Conservation (phyloP, 2,888 invertebrate species). For the Drosophila neoperkinsi region DNA sequence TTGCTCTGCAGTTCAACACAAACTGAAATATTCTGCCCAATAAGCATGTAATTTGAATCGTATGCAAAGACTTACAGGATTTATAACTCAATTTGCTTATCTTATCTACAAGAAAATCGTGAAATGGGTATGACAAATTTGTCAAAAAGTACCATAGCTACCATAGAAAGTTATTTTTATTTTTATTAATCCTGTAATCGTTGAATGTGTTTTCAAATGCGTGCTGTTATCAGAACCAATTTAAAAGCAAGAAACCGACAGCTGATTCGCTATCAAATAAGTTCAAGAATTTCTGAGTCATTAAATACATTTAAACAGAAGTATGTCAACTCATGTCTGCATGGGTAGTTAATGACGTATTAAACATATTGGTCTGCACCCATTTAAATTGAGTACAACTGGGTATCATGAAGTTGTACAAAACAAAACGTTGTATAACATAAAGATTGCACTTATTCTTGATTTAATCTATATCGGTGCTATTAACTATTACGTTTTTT, state of each 20-base stretch:
- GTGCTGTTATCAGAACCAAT: neutral
- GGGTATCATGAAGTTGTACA: neutral
- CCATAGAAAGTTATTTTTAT: neutral
- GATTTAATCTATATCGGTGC: neutral
- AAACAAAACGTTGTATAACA: neutral
- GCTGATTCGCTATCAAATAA: neutral
- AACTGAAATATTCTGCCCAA: neutral
- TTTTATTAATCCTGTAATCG: neutral
- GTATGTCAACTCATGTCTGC: neutral
- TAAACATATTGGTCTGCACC: neutral
- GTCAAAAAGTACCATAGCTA: too few relatives aligned
- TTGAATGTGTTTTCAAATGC: neutral
- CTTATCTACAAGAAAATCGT: too few relatives aligned
- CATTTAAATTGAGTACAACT: neutral
- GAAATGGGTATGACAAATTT: too few relatives aligned
- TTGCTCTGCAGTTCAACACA: neutral
- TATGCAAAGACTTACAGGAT: neutral
- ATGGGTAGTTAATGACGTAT: neutral
- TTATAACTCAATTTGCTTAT: too few relatives aligned
- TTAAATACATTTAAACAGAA: neutral
- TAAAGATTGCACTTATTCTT: neutral
- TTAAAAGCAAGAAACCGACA: neutral
- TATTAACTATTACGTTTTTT: neutral
- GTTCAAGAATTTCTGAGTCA: neutral
- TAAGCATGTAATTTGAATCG: neutral